Base-by-base conservation (phyloP, 2,113 vertebrate genomes). In the Hylia prasina region DNA sequence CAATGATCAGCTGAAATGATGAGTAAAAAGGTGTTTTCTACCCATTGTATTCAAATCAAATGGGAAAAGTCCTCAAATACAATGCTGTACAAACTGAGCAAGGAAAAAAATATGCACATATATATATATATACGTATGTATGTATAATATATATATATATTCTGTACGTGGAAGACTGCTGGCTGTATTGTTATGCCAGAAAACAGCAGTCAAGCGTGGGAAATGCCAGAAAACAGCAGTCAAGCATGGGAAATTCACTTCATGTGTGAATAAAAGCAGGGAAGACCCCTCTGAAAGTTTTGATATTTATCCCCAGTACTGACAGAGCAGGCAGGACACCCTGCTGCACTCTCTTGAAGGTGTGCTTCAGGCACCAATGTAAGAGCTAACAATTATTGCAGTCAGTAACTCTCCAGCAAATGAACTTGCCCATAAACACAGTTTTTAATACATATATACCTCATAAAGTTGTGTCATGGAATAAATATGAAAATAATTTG, bases 321-420 rank as follows among this genome's bases (percentile, higher is more conserved):
- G 5, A 13, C 16, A 56, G 51, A 76, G 64, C 5, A 66, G 57
- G 25, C 42, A 42, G 24, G 31, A 33, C 30, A 23, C 8, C 7
- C 3, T 23, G 24, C 9, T 77, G 15, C 20, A 8, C 14, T 16
- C 1, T 7, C 27, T 8, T 23, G 3, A n/a, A 40, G 22, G 6
- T 54, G 13, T 37, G 31, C n/a, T 68, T 50, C 75, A 47, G 73
- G 30, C 10, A 69, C 14, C 30, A 39, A 13, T 1, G 1, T 23
- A 77, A 35, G 64, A 63, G 24, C 8, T 23, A 56, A 50, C 54
- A 81, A 23, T 56, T 35, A 60, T 64, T 56, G 54, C 76, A 30
- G 17, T 50, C 39, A 45, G 28, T n/a, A 71, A 54, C 5, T 28
- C 47, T 79, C 54, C 33, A 57, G 33, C 20, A 68, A 87, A 64